Evolutionary conservation across 2,797 vertebrate genomes (phyloP), one percentile per base, ranked within the genome.

Genomic region (Scomberomorus guttatus): DNA sequence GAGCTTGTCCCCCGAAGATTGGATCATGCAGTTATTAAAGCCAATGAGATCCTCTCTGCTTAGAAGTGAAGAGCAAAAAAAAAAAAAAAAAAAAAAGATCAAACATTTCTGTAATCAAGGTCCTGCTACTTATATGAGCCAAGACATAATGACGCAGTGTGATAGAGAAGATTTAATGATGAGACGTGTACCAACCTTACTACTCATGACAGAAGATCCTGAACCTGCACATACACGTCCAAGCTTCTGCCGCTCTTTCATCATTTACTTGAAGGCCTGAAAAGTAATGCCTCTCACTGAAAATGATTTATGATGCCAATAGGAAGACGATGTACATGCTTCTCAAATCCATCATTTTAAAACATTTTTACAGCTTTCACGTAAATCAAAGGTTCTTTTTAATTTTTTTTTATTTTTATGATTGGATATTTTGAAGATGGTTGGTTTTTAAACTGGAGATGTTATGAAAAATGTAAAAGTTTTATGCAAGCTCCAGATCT

Each of bases 101-200:
- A 93, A 94, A 92, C 85, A 73, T 86, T 78, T 70, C 72, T 79
- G 71, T 83, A 88, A 92, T 90, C 80, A 89, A 72, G 79, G 82
- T 72, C 84, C 83, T 84, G 71, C 58, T 57, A 7, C 71, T 69
- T 32, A 54, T 70, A 66, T 5, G 52, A 73, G 79, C 78, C 42
- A 44, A 86, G 84, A 68, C 81, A 27, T 81, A 87, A 81, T 62
- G 77, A 87, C 57, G 75, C 64, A 27, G 60, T 7, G 50, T 79
- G 80, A 75, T 71, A 14, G 75, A 84, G 74, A 50, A 57, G 67
- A 79, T 88, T 86, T 87, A 90, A 89, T 85, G 82, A 77, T 57
- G 37, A 69, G 83, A 82, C 89, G 37, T 80, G 84, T 34, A 77
- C 64, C 77, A 67, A 62, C 84, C 37, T 72, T 64, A 68, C 59